Evolutionary conservation across 1,140 invertebrate genomes (phyloP).

Genomic region (Bombus terrestris): DNA sequence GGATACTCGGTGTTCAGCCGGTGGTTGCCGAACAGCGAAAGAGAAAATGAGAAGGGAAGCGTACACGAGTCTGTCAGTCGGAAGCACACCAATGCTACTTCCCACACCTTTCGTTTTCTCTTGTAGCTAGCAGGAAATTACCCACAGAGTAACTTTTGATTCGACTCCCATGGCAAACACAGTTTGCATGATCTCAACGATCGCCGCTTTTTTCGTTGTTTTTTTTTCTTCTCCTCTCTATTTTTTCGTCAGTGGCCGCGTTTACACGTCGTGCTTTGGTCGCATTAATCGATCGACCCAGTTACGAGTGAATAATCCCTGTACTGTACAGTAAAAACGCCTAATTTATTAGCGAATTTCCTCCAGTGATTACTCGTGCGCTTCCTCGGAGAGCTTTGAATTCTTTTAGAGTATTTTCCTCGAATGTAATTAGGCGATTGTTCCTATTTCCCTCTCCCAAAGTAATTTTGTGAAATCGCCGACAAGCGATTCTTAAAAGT

Average conservation of each 20-base stretch:
- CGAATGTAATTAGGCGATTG: not conserved
- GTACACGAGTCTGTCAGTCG: conserved; percentile 23
- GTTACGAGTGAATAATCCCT: conserved; percentile 7
- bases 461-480: not conserved
- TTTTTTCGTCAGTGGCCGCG: not conserved
- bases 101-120: conserved; percentile 3
- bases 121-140: conserved; percentile 39
- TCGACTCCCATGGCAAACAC: conserved; percentile 42
- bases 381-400: not conserved
- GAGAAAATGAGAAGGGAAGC: not conserved
- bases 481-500: not conserved
- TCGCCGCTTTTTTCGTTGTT: not conserved
- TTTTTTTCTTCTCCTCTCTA: not conserved
- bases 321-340: not conserved
- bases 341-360: conserved; percentile 18
- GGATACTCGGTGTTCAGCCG: conserved; percentile 4
- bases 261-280: conserved; percentile 18
- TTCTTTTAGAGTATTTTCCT: not conserved
- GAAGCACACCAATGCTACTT: conserved; percentile 42
- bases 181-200: conserved; percentile 7
- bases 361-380: not conserved
- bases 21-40: not conserved
- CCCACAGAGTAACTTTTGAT: conserved; percentile 49
- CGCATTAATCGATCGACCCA: conserved; percentile 32
- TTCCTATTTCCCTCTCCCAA: not conserved